Evolutionary conservation across 2,113 vertebrate species (phyloP), one percentile per base, ranked within the genome.

Genomic region (Himantopus leucocephalus): DNA sequence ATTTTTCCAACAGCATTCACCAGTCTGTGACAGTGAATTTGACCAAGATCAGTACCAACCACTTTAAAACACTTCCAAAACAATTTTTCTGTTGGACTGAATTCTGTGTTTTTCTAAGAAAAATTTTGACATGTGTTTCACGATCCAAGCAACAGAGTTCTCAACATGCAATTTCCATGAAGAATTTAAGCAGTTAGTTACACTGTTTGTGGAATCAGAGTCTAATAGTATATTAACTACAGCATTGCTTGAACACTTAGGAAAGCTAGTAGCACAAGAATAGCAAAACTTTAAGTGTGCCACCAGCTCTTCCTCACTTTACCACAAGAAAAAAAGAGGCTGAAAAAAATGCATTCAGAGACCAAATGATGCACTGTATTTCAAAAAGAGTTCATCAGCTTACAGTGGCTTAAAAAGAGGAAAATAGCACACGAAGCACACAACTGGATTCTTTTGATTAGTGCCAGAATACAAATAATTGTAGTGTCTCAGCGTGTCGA

Each of bases 391-490:
- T 74, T 96, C 35, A 88, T 88, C 68, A 89, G 79, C 88, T 60
- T 63, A 71, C 45, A 92, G 47, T 50, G 8, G 59, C 34, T 86
- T 88, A 82, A 70, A 70, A 92, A 72, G 75, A 83, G 76, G 27
- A 85, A 90, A 90, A 92, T 1, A 1, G 43, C n/a, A 75, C 30
- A 45, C 1, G 8, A 72, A 71, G 32, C 27, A 59, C 70, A 90
- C 48, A 91, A 62, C 19, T 77, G 21, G 74, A 77, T 80, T 83
- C 21, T 74, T 95, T 79, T 80, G 55, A 74, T 59, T 70, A 67
- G 23, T 74, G 43, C 43, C 88, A 96, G 52, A 92, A 92, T 45
- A 80, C 53, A 89, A 87, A 56, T 53, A 94, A 80, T n/a, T 87
- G 56, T 70, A 88, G 27, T 29, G 52, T 55, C 71, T 56, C 30